Evolutionary conservation across 2,888 invertebrate species (phyloP).

Genomic region (Sclerodermus sp.): DNA sequence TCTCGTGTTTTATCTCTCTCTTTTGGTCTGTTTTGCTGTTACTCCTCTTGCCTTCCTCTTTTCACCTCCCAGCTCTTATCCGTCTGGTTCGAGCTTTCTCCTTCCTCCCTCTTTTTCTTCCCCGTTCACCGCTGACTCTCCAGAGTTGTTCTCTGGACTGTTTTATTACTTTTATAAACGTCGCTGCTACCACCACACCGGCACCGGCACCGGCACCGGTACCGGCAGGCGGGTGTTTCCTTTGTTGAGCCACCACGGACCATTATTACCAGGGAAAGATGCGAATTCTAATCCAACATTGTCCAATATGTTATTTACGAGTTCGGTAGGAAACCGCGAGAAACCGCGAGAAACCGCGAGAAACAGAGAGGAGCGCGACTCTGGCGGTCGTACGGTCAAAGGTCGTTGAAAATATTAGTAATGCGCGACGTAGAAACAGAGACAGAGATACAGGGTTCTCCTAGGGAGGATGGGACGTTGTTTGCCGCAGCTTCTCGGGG

Average conservation of each 20-base stretch:
- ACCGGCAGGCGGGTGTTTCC: slow-evolving; percentile 35
- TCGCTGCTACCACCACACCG: slow-evolving; percentile 31
- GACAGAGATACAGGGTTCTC: too few relatives aligned
- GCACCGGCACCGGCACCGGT: slow-evolving; percentile 13
- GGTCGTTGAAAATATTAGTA: too few relatives aligned
- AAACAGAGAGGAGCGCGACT: too few relatives aligned
- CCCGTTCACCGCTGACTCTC: slow-evolving; percentile 25
- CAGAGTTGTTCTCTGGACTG: slow-evolving; percentile 45
- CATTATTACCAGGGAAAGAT: slow-evolving; percentile 46
- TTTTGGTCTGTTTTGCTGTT: slow-evolving; percentile 34
- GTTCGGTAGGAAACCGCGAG: too few relatives aligned
- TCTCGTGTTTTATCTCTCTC: slow-evolving; percentile 43
- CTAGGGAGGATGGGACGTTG: too few relatives aligned
- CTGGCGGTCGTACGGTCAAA: too few relatives aligned
- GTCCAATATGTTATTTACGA: slow-evolving; percentile 49
- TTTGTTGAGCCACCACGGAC: slow-evolving; percentile 40
- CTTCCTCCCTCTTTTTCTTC: slow-evolving; percentile 8
- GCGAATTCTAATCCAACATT: slow-evolving; percentile 49
- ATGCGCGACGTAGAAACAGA: too few relatives aligned
- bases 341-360: too few relatives aligned
- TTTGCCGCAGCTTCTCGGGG: too few relatives aligned
- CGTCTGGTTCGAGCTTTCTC: slow-evolving; percentile 11
- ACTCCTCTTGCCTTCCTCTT: slow-evolving; percentile 31
- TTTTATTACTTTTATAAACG: slow-evolving; percentile 51
- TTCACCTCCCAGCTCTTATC: slow-evolving; percentile 24